Conservation (phyloP, 2,888 invertebrate genomes). For the Trichopria drosophilae region DNA sequence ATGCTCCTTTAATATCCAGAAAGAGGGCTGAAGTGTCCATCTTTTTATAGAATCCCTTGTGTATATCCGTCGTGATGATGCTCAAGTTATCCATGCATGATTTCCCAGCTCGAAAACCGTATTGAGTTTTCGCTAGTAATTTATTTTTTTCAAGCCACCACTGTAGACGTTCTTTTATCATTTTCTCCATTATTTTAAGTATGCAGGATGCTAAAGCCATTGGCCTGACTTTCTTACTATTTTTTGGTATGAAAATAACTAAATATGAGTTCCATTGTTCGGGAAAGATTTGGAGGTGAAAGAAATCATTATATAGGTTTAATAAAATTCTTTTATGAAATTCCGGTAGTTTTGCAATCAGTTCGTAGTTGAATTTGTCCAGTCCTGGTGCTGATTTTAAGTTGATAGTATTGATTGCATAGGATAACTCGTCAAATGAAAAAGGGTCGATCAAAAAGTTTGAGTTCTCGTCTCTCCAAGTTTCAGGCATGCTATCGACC, state of each 20-base stretch:
- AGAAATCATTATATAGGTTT: too few species aligned
- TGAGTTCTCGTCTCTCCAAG: too few species aligned
- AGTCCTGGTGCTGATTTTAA: too few species aligned
- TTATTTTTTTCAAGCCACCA: slow-evolving; percentile 22
- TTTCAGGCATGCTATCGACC: too few species aligned
- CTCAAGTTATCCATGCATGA: slow-evolving; percentile 22
- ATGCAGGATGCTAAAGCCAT: slow-evolving; percentile 29
- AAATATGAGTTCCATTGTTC: slow-evolving; percentile 25
- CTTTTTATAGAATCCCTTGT: slow-evolving; percentile 12
- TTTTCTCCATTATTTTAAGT: too few species aligned
- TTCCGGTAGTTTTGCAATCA: too few species aligned
- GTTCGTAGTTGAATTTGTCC: too few species aligned
- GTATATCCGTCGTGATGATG: slow-evolving; percentile 22
- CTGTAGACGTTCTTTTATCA: slow-evolving; percentile 15
- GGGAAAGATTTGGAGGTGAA: too few species aligned
- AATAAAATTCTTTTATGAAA: too few species aligned
- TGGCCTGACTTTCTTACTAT: slow-evolving; percentile 22
- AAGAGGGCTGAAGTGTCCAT: slow-evolving; percentile 13
- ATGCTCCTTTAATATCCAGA: slow-evolving; percentile 22
- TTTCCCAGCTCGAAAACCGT: slow-evolving; percentile 21
- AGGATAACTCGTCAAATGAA: too few species aligned
- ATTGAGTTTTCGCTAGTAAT: slow-evolving; percentile 14
- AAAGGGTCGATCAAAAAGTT: too few species aligned
- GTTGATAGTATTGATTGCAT: too few species aligned
- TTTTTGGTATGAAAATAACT: slow-evolving; percentile 28